A percentile compares a stretch with the other conserved stretches of the same genome.
These are phyloP conservation scores for Chiloscyllium punctatum DNA, from an alignment of 2,797 vertebrate species.

Conservation along the genomic window DNA sequence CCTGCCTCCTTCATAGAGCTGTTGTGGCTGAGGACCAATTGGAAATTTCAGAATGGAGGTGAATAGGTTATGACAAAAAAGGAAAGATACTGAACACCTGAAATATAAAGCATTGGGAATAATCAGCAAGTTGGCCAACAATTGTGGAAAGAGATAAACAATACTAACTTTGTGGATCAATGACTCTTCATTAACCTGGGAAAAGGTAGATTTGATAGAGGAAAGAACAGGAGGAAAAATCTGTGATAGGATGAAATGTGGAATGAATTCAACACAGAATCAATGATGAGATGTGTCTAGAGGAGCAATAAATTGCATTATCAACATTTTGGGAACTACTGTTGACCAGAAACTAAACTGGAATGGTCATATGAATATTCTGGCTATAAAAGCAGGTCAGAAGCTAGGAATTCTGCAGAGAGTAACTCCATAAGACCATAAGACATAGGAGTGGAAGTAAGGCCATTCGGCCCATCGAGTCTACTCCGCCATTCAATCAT, in stretches of 20 bases:
- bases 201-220: background rate
- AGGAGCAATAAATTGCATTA: background rate
- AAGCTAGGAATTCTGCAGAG: too few species aligned
- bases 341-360: too few species aligned
- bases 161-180: background rate
- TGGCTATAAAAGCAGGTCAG: too few species aligned
- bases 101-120: background rate
- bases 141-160: background rate
- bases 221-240: background rate
- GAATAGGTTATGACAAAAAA: too few species aligned
- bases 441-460: too few species aligned
- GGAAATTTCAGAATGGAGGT: background rate
- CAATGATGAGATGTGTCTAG: too few species aligned
- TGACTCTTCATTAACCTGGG: background rate
- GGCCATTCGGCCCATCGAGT: too few species aligned
- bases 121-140: background rate
- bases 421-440: too few species aligned
- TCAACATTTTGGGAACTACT: too few species aligned
- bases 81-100: background rate
- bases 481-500: too few species aligned
- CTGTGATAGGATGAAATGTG: background rate
- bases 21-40: background rate
- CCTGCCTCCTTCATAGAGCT: background rate
- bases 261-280: background rate
- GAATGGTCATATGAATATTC: too few species aligned